phyloP scores from a whole-genome alignment of 64 coral and sea anemone species.

The Pocillopora damicornis region DNA sequence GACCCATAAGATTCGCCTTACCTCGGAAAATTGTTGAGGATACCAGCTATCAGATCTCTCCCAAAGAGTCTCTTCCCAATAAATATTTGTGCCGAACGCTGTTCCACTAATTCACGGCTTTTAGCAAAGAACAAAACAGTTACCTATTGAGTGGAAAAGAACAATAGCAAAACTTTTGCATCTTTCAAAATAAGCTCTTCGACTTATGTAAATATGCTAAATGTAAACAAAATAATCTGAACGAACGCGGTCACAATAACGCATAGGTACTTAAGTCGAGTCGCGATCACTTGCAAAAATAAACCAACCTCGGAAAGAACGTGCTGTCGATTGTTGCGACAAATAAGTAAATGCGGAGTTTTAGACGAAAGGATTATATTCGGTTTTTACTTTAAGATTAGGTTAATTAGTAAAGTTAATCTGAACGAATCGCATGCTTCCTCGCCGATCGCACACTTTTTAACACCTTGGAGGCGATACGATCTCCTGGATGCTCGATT shows the following conservation, averaged over 20 bases:
- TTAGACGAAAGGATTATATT: neutral
- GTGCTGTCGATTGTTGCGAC: too few relatives aligned
- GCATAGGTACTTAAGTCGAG: neutral
- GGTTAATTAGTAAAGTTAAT: too few relatives aligned
- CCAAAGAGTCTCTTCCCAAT: neutral
- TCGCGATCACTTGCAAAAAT: too few relatives aligned
- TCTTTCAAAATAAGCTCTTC: neutral
- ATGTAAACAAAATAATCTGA: neutral
- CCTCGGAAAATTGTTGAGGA: slow-evolving; percentile 55
- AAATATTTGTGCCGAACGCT: slow-evolving; percentile 35
- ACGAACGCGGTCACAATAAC: too few relatives aligned
- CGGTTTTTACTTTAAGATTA: neutral
- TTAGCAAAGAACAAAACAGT: slow-evolving; percentile 64
- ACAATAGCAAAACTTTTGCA: neutral
- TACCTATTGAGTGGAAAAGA: slow-evolving; percentile 33
- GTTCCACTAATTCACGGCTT: slow-evolving; percentile 56
- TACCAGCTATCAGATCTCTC: slow-evolving; percentile 39
- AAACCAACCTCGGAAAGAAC: too few relatives aligned
- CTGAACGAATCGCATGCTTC: too few relatives aligned
- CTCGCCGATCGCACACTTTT: too few relatives aligned
- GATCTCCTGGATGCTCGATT: too few relatives aligned
- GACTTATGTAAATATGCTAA: slow-evolving; percentile 10
- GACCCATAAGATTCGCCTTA: neutral
- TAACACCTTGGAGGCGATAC: too few relatives aligned
- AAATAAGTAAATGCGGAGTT: neutral